These are phyloP conservation scores for Drosophila micromelanica DNA, from an alignment of 1,140 invertebrate genomes.

Conservation along the genomic window DNA sequence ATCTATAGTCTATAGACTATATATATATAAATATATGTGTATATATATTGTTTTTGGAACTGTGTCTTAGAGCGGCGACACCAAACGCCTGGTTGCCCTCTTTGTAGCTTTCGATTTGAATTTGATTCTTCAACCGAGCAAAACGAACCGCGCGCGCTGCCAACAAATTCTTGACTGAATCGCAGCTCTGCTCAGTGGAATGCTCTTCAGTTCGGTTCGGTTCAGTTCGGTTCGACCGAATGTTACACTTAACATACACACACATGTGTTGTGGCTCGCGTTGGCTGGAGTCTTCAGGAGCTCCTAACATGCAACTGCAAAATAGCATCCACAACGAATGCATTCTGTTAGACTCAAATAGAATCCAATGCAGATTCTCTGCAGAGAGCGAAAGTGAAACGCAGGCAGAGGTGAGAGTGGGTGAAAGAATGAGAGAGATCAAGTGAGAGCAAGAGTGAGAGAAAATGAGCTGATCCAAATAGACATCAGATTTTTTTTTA, in stretches of 20 bases:
- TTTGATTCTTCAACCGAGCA: constrained; percentile 29
- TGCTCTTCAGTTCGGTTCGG: constrained; percentile 62
- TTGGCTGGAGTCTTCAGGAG: constrained; percentile 24
- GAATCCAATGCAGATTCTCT: constrained; percentile 2
- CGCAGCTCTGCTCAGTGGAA: constrained; percentile 34
- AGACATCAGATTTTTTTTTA: constrained; percentile 3
- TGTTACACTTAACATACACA: constrained; percentile 33
- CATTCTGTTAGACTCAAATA: constrained; percentile 13
- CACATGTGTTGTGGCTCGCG: constrained; percentile 3
- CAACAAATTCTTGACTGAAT: constrained; percentile 70
- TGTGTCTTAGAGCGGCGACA: constrained; percentile 66
- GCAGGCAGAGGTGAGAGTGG: not conserved
- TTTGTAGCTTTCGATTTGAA: not conserved
- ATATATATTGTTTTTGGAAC: constrained; percentile 64
- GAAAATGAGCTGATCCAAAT: constrained; percentile 1
- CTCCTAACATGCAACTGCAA: constrained; percentile 1
- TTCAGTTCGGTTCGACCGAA: constrained; percentile 42
- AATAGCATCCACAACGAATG: constrained; percentile 31
- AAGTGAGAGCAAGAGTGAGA: constrained; percentile 5
- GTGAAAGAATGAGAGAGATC: not conserved
- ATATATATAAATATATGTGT: constrained; percentile 11
- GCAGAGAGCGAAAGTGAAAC: constrained; percentile 15
- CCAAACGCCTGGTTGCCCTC: constrained; percentile 23
- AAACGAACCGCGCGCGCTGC: constrained; percentile 66
- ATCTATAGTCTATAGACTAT: constrained; percentile 35